A percentile compares a stretch with the other conserved stretches of the same genome.
Conservation (phyloP, 1,140 invertebrate genomes). For the Choristoneura fumiferana region DNA sequence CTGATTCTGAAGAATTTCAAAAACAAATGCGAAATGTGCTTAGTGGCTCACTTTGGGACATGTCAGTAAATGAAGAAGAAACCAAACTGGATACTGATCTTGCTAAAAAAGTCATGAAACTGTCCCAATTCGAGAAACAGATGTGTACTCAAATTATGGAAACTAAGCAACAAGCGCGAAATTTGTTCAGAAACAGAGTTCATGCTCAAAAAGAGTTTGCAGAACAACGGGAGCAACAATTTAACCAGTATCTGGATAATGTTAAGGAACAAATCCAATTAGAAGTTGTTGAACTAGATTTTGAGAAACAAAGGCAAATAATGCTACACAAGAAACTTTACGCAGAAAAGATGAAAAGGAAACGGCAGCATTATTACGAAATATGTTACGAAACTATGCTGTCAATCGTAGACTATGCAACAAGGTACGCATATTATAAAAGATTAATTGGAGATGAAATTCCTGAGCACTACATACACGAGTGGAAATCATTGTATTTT, state of each 20-base stretch:
- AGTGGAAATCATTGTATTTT: slow-evolving; percentile 78
- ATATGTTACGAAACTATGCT: slow-evolving; percentile 75
- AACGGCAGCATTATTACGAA: slow-evolving; percentile 62
- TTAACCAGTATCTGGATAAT: slow-evolving; percentile 66
- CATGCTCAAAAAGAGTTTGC: slow-evolving; percentile 70
- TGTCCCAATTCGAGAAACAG: slow-evolving; percentile 82
- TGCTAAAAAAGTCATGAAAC: slow-evolving; percentile 77
- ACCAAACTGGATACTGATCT: slow-evolving; percentile 70
- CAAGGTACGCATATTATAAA: slow-evolving; percentile 74
- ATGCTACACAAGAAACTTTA: slow-evolving; percentile 76
- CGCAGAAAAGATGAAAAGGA: slow-evolving; percentile 67
- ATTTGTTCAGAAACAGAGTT: slow-evolving; percentile 75
- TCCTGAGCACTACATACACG: slow-evolving; percentile 65
- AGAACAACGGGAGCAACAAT: slow-evolving; percentile 70
- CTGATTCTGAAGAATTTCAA: slow-evolving; percentile 66
- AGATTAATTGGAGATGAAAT: slow-evolving; percentile 62
- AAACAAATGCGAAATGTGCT: slow-evolving; percentile 59
- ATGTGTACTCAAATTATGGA: slow-evolving; percentile 80
- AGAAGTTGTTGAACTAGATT: slow-evolving; percentile 70
- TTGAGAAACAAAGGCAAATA: slow-evolving; percentile 73
- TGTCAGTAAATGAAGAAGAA: slow-evolving; percentile 73
- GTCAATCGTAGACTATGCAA: slow-evolving; percentile 77
- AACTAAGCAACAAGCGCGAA: slow-evolving; percentile 77
- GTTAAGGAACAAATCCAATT: slow-evolving; percentile 65
- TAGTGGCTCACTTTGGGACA: slow-evolving; percentile 57